Conservation (phyloP, 2,797 vertebrate genomes). For the Sebastes miniatus region DNA sequence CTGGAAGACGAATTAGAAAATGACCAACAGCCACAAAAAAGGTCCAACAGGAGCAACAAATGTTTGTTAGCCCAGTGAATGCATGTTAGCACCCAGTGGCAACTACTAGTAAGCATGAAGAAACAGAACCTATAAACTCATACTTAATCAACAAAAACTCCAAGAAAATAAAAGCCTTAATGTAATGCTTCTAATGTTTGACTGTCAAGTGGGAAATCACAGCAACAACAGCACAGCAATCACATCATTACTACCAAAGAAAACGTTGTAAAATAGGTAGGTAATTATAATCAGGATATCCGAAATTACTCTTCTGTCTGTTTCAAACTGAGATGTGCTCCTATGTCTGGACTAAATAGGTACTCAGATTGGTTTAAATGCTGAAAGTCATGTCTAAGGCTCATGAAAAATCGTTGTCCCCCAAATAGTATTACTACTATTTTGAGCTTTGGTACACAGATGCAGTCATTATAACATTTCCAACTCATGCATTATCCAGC, state of each 20-base stretch:
- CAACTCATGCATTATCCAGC: slow-evolving; percentile 1
- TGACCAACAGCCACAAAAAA: not conserved
- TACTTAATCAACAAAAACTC: not conserved
- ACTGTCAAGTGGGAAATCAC: not conserved
- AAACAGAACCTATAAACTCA: not conserved
- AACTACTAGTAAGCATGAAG: not conserved
- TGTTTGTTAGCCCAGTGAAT: not conserved
- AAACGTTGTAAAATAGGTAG: not conserved
- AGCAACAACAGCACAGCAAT: not conserved
- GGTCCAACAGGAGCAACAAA: not conserved
- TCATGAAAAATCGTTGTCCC: not conserved
- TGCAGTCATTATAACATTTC: not conserved
- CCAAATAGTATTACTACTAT: not conserved
- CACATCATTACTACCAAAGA: not conserved
- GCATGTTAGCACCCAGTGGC: not conserved
- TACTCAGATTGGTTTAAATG: not conserved
- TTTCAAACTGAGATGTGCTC: not conserved
- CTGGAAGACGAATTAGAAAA: not conserved
- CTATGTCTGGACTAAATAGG: not conserved
- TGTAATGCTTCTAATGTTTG: not conserved
- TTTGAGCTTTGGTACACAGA: not conserved
- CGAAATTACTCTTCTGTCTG: not conserved
- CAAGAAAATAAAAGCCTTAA: not conserved
- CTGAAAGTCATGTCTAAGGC: not conserved
- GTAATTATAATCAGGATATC: not conserved